Evolutionary conservation across 2,113 vertebrate genomes (phyloP).

Genomic region (Pelecanus crispus): DNA sequence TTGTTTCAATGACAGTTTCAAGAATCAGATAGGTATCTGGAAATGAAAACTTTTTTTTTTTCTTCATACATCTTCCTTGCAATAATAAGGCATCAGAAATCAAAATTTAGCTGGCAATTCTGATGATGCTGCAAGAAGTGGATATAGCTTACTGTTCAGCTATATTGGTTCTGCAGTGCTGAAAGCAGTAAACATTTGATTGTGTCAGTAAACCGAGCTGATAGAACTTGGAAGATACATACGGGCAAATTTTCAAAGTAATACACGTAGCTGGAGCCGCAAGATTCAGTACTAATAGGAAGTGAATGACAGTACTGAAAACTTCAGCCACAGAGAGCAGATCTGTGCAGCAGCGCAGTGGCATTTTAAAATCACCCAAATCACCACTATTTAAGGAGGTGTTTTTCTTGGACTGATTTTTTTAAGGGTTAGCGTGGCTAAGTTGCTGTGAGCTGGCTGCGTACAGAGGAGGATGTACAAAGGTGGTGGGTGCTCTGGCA

Average conservation of each 20-base stretch:
- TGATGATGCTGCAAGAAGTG: conserved; percentile 35
- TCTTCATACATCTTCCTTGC: conserved; percentile 32
- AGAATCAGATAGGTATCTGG: neutral
- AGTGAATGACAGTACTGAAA: neutral
- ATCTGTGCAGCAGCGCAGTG: accelerated
- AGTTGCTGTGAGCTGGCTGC: neutral
- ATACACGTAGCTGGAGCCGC: neutral
- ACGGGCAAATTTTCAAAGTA: conserved; percentile 8
- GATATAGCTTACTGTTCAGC: conserved; percentile 53
- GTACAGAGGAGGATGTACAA: neutral
- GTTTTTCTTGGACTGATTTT: neutral
- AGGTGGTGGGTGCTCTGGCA: neutral
- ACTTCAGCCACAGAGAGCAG: neutral
- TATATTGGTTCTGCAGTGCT: neutral
- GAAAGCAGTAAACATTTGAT: conserved; percentile 38
- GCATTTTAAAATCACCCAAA: neutral
- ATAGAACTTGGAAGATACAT: conserved; percentile 29
- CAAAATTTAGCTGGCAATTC: conserved; percentile 53
- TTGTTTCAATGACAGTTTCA: neutral
- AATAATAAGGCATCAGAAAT: conserved; percentile 47
- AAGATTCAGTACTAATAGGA: conserved; percentile 1
- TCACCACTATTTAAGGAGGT: neutral
- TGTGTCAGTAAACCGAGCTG: conserved; percentile 41
- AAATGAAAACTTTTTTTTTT: neutral
- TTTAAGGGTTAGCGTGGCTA: neutral